Evolutionary conservation across 2,113 vertebrate genomes (phyloP), one percentile per base, ranked within the genome.

Genomic region (Trochalopteron elliotii): DNA sequence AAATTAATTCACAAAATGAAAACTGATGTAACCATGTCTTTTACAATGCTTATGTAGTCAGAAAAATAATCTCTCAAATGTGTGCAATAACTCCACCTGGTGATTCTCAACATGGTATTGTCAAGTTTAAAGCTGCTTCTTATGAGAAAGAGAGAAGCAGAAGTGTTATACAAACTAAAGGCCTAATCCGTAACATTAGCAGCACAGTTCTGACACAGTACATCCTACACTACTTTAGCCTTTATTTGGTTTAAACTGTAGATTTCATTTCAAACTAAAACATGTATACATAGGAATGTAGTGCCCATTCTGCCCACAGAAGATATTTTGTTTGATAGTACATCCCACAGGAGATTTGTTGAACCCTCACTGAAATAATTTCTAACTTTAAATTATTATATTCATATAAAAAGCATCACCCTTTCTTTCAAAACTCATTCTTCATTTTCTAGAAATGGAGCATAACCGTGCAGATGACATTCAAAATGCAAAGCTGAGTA

Each of bases 1-100:
- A 93, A 76, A 76, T 79, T 79, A 89, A 35, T 82, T 89, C 57
- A 91, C 30, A 82, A 90, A 81, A 86, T 63, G 42, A 70, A 77
- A 89, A 88, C 24, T 67, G 86, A 63, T 22, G 12, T 55, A 95
- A 80, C 50, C 49, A 42, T n/a, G 25, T 45, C 47, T 82, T 87
- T 88, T 80, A 80, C 47, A 70, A 37, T 24, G n/a, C 35, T 78
- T 64, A 28, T 49, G 28, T 17, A 88, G 75, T 57, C 40, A 90
- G 61, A 70, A 93, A 80, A 87, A 87, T 71, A 63, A 76, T 74
- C 59, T 94, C 63, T 81, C 83, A 93, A 89, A 72, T 71, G 64
- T 53, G 76, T 94, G 83, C 85, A 97, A 95, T 95, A 95, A 94
- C 93, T 93, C 93, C 94, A 97, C 92, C 93, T 96, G 93, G 94